These are phyloP conservation scores for Macaria notata DNA, from an alignment of 2,888 invertebrate species.

Conservation along the genomic window DNA sequence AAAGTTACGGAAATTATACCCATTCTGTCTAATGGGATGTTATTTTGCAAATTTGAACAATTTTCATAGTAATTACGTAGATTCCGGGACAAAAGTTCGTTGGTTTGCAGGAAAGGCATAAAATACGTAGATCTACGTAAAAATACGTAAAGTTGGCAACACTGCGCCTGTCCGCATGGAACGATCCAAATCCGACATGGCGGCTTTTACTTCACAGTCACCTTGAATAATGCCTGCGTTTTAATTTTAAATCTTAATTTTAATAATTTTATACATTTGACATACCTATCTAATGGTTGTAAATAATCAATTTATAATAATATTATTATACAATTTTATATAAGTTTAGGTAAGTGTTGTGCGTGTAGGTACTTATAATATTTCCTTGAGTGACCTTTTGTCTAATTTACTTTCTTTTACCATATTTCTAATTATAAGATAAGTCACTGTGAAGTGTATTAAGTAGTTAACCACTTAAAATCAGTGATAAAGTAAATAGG, in stretches of 20 bases:
- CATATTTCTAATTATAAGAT: constrained; percentile 43
- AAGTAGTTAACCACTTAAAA: constrained; percentile 54
- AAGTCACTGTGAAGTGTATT: constrained; percentile 33
- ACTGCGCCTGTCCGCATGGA: constrained; percentile 52
- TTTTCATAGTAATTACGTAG: no score
- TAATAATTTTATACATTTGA: constrained; percentile 51
- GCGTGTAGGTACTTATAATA: constrained; percentile 64
- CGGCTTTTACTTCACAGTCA: constrained; percentile 73
- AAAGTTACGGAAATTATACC: no score
- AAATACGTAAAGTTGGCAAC: no score
- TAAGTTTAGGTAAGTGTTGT: constrained; percentile 58
- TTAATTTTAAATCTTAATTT: constrained; percentile 59
- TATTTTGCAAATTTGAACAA: no score
- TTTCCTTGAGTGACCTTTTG: constrained; percentile 80
- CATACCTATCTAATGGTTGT: constrained; percentile 3
- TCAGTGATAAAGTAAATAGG: constrained; percentile 63
- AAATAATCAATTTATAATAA: background rate
- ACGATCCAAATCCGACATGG: constrained; percentile 77
- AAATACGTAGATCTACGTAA: no score
- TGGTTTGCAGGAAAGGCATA: no score
- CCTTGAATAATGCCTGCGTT: constrained; percentile 65
- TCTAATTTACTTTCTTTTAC: constrained; percentile 71
- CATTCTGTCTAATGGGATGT: no score
- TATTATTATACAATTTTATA: constrained; percentile 48
- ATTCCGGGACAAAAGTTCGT: no score